phyloP scores from a whole-genome alignment of 1,140 invertebrate species.

The Papilio helenus region DNA sequence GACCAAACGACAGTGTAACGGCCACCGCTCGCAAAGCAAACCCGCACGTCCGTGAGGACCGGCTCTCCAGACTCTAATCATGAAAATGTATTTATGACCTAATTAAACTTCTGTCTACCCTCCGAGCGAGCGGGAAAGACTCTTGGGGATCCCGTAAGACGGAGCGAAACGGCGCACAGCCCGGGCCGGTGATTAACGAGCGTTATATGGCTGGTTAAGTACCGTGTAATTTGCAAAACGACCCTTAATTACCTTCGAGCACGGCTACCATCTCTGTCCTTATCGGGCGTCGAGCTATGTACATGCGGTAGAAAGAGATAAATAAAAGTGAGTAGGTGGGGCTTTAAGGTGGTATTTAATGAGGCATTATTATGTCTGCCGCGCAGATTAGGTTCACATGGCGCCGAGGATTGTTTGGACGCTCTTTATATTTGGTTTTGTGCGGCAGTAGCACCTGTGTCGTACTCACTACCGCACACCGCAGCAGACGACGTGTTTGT shows the following conservation, averaged over 20 bases:
- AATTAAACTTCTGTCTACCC: constrained; percentile 78
- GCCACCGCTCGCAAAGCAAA: constrained; percentile 55
- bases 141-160: constrained; percentile 40
- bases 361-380: constrained; percentile 80
- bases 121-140: constrained; percentile 50
- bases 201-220: constrained; percentile 84
- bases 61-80: constrained; percentile 66
- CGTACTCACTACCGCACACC: background rate
- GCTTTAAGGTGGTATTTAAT: constrained; percentile 76
- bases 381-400: constrained; percentile 78
- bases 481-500: constrained; percentile 36
- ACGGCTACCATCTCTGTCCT: constrained; percentile 73
- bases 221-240: constrained; percentile 85
- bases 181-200: constrained; percentile 80
- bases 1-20: constrained; percentile 13
- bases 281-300: constrained; percentile 52
- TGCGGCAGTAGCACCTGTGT: constrained; percentile 60
- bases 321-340: constrained; percentile 53
- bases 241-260: constrained; percentile 83
- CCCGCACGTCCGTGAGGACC: constrained; percentile 48
- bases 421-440: constrained; percentile 80
- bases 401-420: constrained; percentile 71
- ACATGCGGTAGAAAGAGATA: constrained; percentile 56
- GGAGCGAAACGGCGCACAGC: constrained; percentile 55
- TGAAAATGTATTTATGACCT: constrained; percentile 83